A percentile compares a stretch with the other conserved stretches of the same genome.
Evolutionary conservation across 2,888 invertebrate species (phyloP).

Genomic region (Gymnocheta viridis): DNA sequence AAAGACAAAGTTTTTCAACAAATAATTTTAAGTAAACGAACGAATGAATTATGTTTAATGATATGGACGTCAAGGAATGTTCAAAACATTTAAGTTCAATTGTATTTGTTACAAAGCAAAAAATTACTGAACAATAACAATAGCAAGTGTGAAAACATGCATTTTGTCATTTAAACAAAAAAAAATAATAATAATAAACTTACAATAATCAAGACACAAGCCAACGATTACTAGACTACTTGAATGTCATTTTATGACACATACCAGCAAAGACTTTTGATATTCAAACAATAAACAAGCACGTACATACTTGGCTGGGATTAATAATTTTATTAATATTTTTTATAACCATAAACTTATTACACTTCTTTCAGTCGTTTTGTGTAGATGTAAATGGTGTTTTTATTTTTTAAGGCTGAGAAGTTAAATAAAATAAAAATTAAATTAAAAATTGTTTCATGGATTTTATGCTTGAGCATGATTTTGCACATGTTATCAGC

Average conservation of each 20-base stretch:
- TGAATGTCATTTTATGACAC: neutral
- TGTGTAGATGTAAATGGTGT: no score
- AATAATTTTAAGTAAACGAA: conserved; percentile 27
- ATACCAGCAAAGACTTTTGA: conserved; percentile 12
- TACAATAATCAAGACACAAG: conserved; percentile 12
- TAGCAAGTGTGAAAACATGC: conserved; percentile 44
- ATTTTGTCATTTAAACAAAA: conserved; percentile 22
- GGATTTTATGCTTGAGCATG: no score
- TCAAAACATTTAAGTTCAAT: conserved; percentile 40
- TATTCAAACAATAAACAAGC: neutral
- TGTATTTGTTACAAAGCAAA: conserved; percentile 13
- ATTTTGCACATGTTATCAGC: no score
- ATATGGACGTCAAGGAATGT: conserved; percentile 51
- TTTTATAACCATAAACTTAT: no score
- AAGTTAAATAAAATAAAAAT: no score
- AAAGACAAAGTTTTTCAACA: conserved; percentile 23
- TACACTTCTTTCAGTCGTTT: no score
- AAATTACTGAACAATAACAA: neutral
- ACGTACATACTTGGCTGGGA: neutral
- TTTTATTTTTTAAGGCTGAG: no score
- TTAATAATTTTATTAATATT: no score
- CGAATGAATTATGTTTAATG: conserved; percentile 48
- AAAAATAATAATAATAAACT: no score
- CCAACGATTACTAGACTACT: neutral
- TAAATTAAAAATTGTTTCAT: no score